Evolutionary conservation across 2,888 invertebrate genomes (phyloP), one percentile per base, ranked within the genome.

Genomic region (Athalia rosae): DNA sequence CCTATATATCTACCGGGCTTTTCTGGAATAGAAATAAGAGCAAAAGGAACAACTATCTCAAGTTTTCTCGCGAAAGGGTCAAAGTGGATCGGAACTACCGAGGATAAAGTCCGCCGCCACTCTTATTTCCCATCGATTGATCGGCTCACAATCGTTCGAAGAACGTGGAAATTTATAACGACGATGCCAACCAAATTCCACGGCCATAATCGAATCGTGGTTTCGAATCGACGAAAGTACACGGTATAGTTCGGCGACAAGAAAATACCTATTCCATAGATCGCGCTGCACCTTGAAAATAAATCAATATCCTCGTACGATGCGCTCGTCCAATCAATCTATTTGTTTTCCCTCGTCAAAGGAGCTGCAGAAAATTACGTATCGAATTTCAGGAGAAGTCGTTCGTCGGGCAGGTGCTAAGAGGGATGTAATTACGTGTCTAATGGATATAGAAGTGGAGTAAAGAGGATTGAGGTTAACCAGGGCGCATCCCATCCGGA

Each of bases 401-500:
- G 56, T 58, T 71, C 58, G 45, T 43, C 41, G 58, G 45, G 56
- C 28, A 58, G 58, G 69, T 71, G 69, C 45, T 71, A 58, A 71
- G 69, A 45, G 69, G 69, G 45, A 56, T 71, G 69, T 71, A 58
- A 71, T 71, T 71, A 58, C 69, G 69, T 71, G 45, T 71, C 69
- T 71, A 71, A 71, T 71, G 69, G 69, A 28, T 28, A 69, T 7
- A 56, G 69, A 56, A 58, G 69, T 71, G 43, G 58, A 58, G 69
- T 58, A 58, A 71, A 71, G 69, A 71, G 69, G 69, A 58, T 71
- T 56, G 69, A 71, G 69, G 69, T 56, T 71, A 71, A 71, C 69
- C 69, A 71, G 69, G 43, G 69, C 69, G 69, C 69, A 58, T 58
- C 69, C 69, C 69, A 71, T 71, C 69, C 69, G 69, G 69, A 71